phyloP scores from a whole-genome alignment of 2,113 vertebrate genomes.

The Cyphomyrus plagiostoma region DNA sequence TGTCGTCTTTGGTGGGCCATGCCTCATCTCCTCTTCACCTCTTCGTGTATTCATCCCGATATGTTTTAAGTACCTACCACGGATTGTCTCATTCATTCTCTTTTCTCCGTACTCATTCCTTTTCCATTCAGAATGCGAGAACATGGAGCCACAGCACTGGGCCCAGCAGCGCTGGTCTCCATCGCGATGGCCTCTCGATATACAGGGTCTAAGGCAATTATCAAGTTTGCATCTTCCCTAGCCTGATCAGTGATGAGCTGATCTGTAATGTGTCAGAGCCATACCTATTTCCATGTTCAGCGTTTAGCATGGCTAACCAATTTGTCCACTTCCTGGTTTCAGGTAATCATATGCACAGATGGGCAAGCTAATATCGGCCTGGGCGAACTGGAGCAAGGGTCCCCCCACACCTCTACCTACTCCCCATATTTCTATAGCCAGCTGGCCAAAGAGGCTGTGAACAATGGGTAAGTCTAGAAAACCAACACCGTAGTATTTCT shows the following conservation, averaged over 20 bases:
- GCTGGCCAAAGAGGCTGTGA: slow-evolving; percentile 50
- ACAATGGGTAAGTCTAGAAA: slow-evolving; percentile 49
- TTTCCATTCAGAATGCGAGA: slow-evolving; percentile 49
- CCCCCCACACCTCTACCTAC: slow-evolving; percentile 10
- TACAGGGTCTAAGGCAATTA: slow-evolving; percentile 62
- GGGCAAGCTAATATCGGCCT: slow-evolving; percentile 65
- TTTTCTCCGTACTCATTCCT: neutral
- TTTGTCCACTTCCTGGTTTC: slow-evolving; percentile 3
- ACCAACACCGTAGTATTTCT: no score
- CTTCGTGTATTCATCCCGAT: neutral
- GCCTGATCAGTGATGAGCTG: neutral
- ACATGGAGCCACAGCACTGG: slow-evolving; percentile 60
- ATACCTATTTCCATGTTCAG: neutral
- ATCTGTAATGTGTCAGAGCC: neutral
- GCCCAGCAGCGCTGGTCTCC: slow-evolving; percentile 58
- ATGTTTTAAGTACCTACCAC: neutral
- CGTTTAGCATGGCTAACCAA: neutral
- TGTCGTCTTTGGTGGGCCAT: neutral
- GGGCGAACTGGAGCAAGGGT: slow-evolving; percentile 52
- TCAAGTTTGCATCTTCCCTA: neutral
- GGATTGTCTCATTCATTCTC: neutral
- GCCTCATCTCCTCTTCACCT: neutral
- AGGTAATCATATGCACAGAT: slow-evolving; percentile 70
- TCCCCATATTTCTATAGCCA: slow-evolving; percentile 56
- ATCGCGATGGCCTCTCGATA: slow-evolving; percentile 64